Evolutionary conservation across 2,113 vertebrate species (phyloP), one percentile per base, ranked within the genome.

Genomic region (Guaruba guarouba): DNA sequence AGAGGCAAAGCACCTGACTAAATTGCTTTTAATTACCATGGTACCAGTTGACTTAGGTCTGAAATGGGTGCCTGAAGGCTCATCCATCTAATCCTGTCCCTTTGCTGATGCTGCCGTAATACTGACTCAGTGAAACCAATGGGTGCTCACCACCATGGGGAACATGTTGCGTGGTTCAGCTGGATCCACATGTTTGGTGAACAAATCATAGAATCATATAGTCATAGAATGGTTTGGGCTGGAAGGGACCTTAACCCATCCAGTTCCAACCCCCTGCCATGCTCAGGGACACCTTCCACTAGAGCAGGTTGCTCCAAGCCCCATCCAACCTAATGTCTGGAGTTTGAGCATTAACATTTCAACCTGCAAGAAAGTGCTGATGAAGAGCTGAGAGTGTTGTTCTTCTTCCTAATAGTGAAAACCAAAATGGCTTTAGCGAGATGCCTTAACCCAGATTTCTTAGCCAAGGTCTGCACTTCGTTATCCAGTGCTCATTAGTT

Each of bases 121-220:
- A 20, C 0, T 20, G 52, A 28, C 41, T 22, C 35, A 10, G 23
- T 14, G 43, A 44, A n/a, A 12, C 29, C 37, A 24, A 4, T 1
- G 69, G 43, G 28, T 22, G 18, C 16, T 75, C 49, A 7, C 8
- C 37, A 14, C 31, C 5, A 0, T 1, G 2, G 15, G 67, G 20
- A 63, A 29, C 2, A 4, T 1, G 11, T 6, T 15, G 11, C 11
- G 2, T 3, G 3, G 16, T 12, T 41, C 2, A 3, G n/a, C 52
- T 24, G 27, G 43, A 29, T 37, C 49, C 16, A 13, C 4, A 2
- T 14, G 25, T 61, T 28, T 19, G 39, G 52, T 18, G 29, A 39
- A 8, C 18, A 23, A 29, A 59, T 3, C 55, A n/a, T 9, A 22
- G 55, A 57, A 57, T 23, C 31, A n/a, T 22, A 57, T 9, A 57